Conservation (phyloP, 2,888 invertebrate genomes). For the Rosalia funebris region DNA sequence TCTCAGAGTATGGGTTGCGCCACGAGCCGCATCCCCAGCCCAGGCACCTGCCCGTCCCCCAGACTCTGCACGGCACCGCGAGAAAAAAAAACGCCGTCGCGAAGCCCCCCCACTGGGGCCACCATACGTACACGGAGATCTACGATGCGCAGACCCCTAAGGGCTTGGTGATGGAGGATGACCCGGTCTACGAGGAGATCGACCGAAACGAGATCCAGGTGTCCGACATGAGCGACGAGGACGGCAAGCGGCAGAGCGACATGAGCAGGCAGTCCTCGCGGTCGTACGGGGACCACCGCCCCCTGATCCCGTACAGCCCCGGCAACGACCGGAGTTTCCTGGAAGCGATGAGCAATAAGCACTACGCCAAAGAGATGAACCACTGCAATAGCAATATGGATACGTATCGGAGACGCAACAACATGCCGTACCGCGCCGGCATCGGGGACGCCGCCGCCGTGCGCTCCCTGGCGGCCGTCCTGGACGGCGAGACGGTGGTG, state of each 20-base stretch:
- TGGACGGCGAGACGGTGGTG: slow-evolving; percentile 87
- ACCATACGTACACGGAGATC: slow-evolving; percentile 84
- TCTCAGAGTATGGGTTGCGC: slow-evolving; percentile 55
- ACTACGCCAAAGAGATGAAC: slow-evolving; percentile 54
- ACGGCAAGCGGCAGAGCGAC: slow-evolving; percentile 77
- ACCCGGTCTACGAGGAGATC: slow-evolving; percentile 85
- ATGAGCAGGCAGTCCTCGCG: slow-evolving; percentile 77
- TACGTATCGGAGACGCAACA: slow-evolving; percentile 64
- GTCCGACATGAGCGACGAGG: slow-evolving; percentile 83
- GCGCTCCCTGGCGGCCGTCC: slow-evolving; percentile 77
- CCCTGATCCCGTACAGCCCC: slow-evolving; percentile 82
- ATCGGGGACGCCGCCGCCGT: slow-evolving; percentile 69
- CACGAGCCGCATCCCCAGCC: slow-evolving; percentile 50
- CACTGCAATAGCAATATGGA: slow-evolving; percentile 66
- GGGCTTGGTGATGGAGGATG: slow-evolving; percentile 72
- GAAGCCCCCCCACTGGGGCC: slow-evolving; percentile 60
- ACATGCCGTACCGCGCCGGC: slow-evolving; percentile 55
- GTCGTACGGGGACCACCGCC: slow-evolving; percentile 83
- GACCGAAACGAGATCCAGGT: slow-evolving; percentile 77
- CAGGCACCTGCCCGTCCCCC: slow-evolving; percentile 55
- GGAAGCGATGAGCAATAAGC: slow-evolving; percentile 53
- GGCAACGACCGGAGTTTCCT: slow-evolving; percentile 68
- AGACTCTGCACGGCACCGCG: slow-evolving; percentile 54
- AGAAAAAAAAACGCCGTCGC: slow-evolving; percentile 58
- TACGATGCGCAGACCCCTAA: slow-evolving; percentile 67